Base-by-base conservation (phyloP, 2,888 invertebrate species). In the Sminthurinus aureus region DNA sequence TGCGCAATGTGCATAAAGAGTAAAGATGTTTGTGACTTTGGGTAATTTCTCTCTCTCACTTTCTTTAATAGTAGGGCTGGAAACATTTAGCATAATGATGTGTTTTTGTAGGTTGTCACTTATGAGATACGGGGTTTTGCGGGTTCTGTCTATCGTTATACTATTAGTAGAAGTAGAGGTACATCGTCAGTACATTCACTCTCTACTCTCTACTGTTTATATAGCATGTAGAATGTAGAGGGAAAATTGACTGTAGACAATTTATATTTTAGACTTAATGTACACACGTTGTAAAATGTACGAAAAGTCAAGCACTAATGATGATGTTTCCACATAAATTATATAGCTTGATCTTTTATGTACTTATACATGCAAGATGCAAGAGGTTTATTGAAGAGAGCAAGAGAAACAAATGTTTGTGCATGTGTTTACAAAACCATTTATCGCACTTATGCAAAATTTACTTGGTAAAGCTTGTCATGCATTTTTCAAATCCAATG, bases 321-420 rank as follows among this genome's bases (percentile, higher is more conserved):
- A 12, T 71, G 22, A 71, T 71, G 71, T 71, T 71, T 4, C 24
- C 4, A 22, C 71, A 26, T 71, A 26, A 71, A 71, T 71, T 71
- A 71, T 71, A 71, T 38, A 38, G 1, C 24, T 22, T 24, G 24
- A 71, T 71, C 71, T 71, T 71, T 71, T 24, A 71, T 24, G 38
- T 38, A 71, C 24, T 11, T 71, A 71, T 38, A 71, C 24, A 8
- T 71, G 24, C 26, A 71, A 71, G 38, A 9, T 69, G 9, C n/a
- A 69, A 15, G 22, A 22, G 67, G 38, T 38, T 38, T 38, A 38
- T 38, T 38, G 38, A 38, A 38, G 38, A 38, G 38, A 38, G 38
- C 6, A 6, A 3, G 67, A 69, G 22, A 22, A 20, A 22, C 67
- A n/a, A 69, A 69, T 69, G 67, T 69, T 69, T 69, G 13, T 69